Base-by-base conservation (phyloP, 2,888 invertebrate genomes). In the Omphaloscelis lunosa region DNA sequence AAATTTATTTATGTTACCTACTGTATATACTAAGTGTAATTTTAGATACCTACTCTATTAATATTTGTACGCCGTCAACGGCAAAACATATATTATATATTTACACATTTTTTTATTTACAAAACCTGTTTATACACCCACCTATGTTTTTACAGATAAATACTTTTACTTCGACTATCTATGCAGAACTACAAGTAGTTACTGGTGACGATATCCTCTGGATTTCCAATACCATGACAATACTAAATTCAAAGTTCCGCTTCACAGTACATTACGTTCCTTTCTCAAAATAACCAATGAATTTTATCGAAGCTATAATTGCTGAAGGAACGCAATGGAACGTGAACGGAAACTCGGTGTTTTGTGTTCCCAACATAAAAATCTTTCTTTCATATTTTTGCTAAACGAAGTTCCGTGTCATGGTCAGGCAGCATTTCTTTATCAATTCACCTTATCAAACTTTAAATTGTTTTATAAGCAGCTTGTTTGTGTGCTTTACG, bases 241-340 rank as follows among this genome's bases (percentile, higher is more conserved):
- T 61, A 71, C 62, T 63, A 75, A 76, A 74, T 85, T 71, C 75
- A 73, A 79, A 75, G 75, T 86, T 78, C 66, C 65, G 71, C 75
- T 77, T 79, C 79, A 74, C 71, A 86, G 75, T 82, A 79, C 74
- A 72, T 79, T 76, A 75, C 77, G 68, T 62, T 77, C 39, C 66
- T 77, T 88, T 74, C 70, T 73, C 77, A 76, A 73, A 27, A 63
- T 73, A 74, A 86, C 80, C 84, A 76, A 83, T 86, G 69, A 80
- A 83, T 75, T 79, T 86, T 79, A 79, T 76, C 66, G 71, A 61
- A 75, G 86, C 59, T 79, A 84, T 51, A 51, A 51, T 71, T 84
- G 68, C 66, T 72, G 56, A 66, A 56, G 80, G 53, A 86, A 69
- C 27, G 66, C 81, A 79, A 72, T 86, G 75, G 53, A 84, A 83